These are phyloP conservation scores for Phrynocephalus guinanensis DNA, from an alignment of 2,797 vertebrate genomes.

Conservation along the genomic window DNA sequence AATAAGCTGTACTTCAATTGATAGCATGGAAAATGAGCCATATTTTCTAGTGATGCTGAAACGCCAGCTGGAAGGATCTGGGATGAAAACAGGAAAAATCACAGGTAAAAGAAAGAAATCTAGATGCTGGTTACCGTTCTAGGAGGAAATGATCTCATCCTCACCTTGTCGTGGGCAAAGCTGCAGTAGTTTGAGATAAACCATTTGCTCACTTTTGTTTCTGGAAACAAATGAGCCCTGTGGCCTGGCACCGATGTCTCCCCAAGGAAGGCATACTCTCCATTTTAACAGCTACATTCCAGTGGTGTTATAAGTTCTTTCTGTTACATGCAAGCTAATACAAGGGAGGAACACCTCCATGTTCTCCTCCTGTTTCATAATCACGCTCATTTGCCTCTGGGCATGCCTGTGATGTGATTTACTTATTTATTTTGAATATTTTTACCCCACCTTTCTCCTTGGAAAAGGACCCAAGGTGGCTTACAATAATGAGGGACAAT, in stretches of 20 bases:
- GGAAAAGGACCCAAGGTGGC: too few species aligned
- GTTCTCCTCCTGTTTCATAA: not conserved
- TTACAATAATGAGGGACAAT: too few species aligned
- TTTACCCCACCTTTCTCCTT: too few species aligned
- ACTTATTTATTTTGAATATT: too few species aligned
- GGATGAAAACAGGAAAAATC: slow-evolving; percentile 5
- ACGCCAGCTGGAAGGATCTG: not conserved
- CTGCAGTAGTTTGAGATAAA: not conserved
- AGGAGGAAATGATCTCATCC: not conserved
- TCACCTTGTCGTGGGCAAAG: not conserved
- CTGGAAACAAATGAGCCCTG: not conserved
- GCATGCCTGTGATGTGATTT: not conserved
- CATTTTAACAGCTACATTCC: not conserved
- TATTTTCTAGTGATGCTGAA: not conserved
- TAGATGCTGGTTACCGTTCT: too few species aligned
- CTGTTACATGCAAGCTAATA: not conserved
- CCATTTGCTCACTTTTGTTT: not conserved
- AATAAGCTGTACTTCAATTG: not conserved
- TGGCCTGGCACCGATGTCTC: not conserved
- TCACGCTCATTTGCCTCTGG: slow-evolving; percentile 5
- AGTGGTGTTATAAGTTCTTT: not conserved
- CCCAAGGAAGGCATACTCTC: not conserved
- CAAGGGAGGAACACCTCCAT: not conserved
- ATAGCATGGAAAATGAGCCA: not conserved
- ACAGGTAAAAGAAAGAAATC: not conserved